Evolutionary conservation across 2,113 vertebrate genomes (phyloP).

Genomic region (Dinomys branickii): DNA sequence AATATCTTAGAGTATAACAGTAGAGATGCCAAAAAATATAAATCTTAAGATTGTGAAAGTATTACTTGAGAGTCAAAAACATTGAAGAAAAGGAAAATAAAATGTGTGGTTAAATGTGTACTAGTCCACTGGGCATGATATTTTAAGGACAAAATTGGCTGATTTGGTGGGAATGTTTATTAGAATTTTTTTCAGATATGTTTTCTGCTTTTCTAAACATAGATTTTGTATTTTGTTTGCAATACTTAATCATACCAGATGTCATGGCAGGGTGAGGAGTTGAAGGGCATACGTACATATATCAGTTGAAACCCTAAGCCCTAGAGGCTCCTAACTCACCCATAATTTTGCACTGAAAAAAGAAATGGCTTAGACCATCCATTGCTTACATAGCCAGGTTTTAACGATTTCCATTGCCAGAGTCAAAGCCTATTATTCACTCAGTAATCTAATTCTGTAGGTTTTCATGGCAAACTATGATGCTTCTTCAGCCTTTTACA

Average conservation of each 20-base stretch:
- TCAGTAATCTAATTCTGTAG: not conserved
- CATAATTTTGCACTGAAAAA: not conserved
- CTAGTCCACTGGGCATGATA: not conserved
- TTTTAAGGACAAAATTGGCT: conserved; percentile 13
- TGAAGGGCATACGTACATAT: not conserved
- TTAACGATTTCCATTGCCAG: not conserved
- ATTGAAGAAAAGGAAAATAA: conserved; percentile 39
- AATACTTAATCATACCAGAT: not conserved
- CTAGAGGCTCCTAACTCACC: not conserved
- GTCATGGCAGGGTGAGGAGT: not conserved
- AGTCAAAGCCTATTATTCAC: not conserved
- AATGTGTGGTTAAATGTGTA: not conserved
- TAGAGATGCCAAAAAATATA: conserved; percentile 46
- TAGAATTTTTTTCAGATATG: not conserved
- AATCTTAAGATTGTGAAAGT: conserved; percentile 30
- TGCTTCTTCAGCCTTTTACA: not conserved
- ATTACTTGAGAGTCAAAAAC: conserved; percentile 29
- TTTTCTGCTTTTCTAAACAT: not conserved
- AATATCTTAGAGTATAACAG: conserved; percentile 16
- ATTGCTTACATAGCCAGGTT: not conserved
- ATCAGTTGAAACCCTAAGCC: not conserved
- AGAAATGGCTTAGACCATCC: not conserved
- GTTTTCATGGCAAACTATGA: not conserved
- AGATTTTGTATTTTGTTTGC: not conserved
- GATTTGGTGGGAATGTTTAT: not conserved